Conservation (phyloP, 2,797 vertebrate genomes). For the Garrulus glandarius region DNA sequence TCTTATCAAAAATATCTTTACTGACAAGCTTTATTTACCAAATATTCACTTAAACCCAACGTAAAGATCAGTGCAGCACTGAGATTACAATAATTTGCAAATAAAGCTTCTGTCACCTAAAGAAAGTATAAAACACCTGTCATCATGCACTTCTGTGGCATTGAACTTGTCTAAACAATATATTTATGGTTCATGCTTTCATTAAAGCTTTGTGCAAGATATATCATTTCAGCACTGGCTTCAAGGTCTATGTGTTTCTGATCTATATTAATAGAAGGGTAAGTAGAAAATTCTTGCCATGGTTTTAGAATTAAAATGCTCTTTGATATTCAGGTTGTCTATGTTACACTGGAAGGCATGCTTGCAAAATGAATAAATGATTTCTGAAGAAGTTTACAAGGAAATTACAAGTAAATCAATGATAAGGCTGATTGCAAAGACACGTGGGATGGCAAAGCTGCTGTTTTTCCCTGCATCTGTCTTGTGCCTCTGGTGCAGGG, state of each 20-base stretch:
- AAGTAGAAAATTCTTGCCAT: background rate
- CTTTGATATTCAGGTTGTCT: background rate
- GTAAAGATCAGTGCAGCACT: background rate
- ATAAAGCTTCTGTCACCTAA: background rate
- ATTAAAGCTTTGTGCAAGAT: background rate
- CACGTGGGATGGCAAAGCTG: background rate
- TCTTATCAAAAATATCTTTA: background rate
- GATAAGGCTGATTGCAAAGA: conserved; percentile 10
- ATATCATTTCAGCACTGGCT: background rate
- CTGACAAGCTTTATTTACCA: background rate
- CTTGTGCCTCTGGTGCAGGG: background rate
- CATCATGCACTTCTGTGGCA: background rate
- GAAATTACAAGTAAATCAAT: conserved; percentile 1
- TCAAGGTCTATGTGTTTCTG: background rate
- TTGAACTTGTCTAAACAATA: background rate
- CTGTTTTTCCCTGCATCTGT: background rate
- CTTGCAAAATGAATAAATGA: background rate
- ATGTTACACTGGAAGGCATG: background rate
- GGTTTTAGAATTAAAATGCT: background rate
- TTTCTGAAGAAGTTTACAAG: conserved; percentile 4
- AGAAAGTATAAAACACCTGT: background rate
- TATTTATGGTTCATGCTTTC: background rate
- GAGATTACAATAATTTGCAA: background rate
- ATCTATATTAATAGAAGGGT: background rate
- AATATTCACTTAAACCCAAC: background rate